Base-by-base conservation (phyloP, 2,797 vertebrate genomes). In the Manis pentadactyla region DNA sequence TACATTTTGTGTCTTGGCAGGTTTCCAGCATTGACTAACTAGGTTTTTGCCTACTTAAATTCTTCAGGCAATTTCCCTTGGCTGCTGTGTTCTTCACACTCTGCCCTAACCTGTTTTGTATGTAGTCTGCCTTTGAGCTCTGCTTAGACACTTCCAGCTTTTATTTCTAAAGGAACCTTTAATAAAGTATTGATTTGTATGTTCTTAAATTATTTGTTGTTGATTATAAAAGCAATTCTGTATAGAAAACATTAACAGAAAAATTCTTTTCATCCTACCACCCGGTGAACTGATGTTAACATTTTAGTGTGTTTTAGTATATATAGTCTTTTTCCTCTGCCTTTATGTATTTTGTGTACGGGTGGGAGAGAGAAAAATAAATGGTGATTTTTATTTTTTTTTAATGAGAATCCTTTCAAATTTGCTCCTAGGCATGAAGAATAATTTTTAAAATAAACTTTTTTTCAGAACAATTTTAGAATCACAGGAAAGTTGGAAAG, bases 151-250 rank as follows among this genome's bases (percentile, higher is more conserved):
- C 75, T 93, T 89, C 66, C 7, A 95, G 46, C 55, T 82, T 87
- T 95, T 90, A 59, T 94, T 95, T 92, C 39, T 79, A 31, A 95
- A 96, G 84, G 92, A 75, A 27, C 1, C 12, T 81, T 93, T 87
- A 85, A 29, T 92, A 79, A 66, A 39, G 29, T 90, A 84, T 90
- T 96, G 89, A 55, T 89, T 88, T 93, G 31, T 91, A 63, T 92
- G 46, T 88, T 85, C 13, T 87, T 81, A 87, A 89, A 55, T 39
- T 87, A 92, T 69, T 93, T 92, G 66, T 68, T 86, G n/a, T 88
- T 96, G 64, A 85, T 96, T 92, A 34, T 88, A 90, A 78, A 95
- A 83, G 29, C 66, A 90, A 17, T 93, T 92, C 19, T 49, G 31
- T 83, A 17, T 53, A 75, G 42, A 90, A 95, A 91, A 83, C 82